phyloP scores from a whole-genome alignment of 1,140 invertebrate species.

The Calephelis nemesis region DNA sequence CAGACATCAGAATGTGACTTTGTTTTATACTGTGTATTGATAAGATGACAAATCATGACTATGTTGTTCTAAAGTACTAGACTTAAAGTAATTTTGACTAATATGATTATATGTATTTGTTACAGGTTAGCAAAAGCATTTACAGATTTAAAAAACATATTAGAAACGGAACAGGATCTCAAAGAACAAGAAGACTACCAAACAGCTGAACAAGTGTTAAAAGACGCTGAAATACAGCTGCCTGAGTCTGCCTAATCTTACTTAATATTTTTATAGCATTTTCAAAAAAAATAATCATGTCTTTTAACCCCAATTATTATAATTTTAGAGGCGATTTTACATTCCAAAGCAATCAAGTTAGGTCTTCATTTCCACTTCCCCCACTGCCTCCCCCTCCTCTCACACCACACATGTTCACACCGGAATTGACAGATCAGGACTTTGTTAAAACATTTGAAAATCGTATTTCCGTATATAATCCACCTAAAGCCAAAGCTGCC shows the following conservation, averaged over 20 bases:
- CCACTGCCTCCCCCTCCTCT: slow-evolving; percentile 39
- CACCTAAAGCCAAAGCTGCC: slow-evolving; percentile 13
- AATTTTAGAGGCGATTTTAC: slow-evolving; percentile 56
- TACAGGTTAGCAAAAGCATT: slow-evolving; percentile 86
- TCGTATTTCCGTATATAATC: neutral
- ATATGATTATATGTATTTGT: slow-evolving; percentile 20
- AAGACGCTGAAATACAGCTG: slow-evolving; percentile 85
- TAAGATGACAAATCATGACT: no score
- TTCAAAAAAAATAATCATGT: slow-evolving; percentile 65
- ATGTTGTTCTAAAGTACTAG: no score
- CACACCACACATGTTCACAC: slow-evolving; percentile 23
- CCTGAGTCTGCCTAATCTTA: slow-evolving; percentile 44
- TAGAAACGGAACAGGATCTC: slow-evolving; percentile 88
- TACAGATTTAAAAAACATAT: slow-evolving; percentile 86
- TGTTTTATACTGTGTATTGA: no score
- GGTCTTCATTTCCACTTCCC: slow-evolving; percentile 36
- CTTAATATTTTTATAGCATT: slow-evolving; percentile 33
- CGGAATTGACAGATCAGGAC: slow-evolving; percentile 47
- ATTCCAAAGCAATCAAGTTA: slow-evolving; percentile 54
- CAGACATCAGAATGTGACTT: no score
- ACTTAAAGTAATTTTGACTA: no score
- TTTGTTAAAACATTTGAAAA: slow-evolving; percentile 54
- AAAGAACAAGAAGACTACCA: slow-evolving; percentile 87
- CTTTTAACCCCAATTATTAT: slow-evolving; percentile 60
- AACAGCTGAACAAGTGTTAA: slow-evolving; percentile 84